Evolutionary conservation across 1,140 invertebrate genomes (phyloP).

Genomic region (Armadillidium nasatum): DNA sequence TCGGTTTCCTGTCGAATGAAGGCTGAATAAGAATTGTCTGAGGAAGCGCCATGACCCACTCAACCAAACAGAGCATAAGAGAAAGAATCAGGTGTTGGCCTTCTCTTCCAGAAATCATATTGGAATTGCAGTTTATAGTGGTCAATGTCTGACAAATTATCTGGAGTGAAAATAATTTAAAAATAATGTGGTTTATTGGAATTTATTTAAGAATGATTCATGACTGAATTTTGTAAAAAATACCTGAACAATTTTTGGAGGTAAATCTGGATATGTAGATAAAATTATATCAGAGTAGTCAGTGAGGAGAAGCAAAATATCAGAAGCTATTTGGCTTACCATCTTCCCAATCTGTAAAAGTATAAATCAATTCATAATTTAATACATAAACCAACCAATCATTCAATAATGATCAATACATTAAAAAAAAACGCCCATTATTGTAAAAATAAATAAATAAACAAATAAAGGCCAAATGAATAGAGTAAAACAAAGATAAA

Average conservation of each 20-base stretch:
- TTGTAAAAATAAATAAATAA: too few species aligned
- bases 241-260: constrained; percentile 68
- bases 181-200: too few species aligned
- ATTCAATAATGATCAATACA: too few species aligned
- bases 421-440: too few species aligned
- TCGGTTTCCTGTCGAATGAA: constrained; percentile 47
- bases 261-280: constrained; percentile 69
- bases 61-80: constrained; percentile 80
- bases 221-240: too few species aligned
- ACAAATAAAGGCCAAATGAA: too few species aligned
- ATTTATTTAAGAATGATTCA: too few species aligned
- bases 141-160: constrained; percentile 41
- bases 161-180: constrained; percentile 21
- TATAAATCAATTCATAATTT: too few species aligned
- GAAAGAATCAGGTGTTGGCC: constrained; percentile 70
- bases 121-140: constrained; percentile 32
- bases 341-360: constrained; percentile 36
- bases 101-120: constrained; percentile 51
- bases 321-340: constrained; percentile 81
- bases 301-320: constrained; percentile 71
- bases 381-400: too few species aligned
- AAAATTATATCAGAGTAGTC: constrained; percentile 72
- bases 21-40: constrained; percentile 51
- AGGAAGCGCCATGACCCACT: constrained; percentile 82
- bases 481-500: too few species aligned